Percentiles rank a stretch among this genome's conserved stretches.
Evolutionary conservation across 2,797 vertebrate species (phyloP).

Genomic region (Vespertilio murinus): DNA sequence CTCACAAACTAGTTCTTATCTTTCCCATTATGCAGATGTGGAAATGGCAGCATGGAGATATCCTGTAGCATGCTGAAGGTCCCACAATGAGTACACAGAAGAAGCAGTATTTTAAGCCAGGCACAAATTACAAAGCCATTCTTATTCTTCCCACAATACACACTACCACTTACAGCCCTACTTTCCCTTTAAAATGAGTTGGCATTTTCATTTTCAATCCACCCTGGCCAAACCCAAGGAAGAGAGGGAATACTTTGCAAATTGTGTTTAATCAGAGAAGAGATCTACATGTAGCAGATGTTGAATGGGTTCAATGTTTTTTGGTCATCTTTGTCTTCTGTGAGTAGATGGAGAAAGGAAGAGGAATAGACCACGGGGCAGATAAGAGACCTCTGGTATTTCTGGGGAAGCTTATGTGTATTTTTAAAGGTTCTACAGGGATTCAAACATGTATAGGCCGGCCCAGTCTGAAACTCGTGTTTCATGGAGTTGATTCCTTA

Average conservation of each 20-base stretch:
- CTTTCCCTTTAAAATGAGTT: slow-evolving; percentile 60
- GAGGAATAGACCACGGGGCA: slow-evolving; percentile 76
- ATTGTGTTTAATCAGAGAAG: slow-evolving; percentile 1
- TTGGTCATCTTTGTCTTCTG: neutral
- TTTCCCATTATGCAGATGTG: neutral
- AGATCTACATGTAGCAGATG: neutral
- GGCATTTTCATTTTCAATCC: neutral
- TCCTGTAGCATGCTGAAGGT: neutral
- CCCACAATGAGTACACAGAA: neutral
- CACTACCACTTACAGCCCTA: neutral
- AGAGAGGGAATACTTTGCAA: neutral
- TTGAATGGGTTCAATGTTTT: neutral
- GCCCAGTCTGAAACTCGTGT: slow-evolving; percentile 82
- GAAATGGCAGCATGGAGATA: neutral
- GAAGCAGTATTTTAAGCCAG: neutral
- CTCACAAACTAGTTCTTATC: neutral
- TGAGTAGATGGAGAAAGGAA: neutral
- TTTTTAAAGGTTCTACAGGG: slow-evolving; percentile 89
- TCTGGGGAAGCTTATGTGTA: slow-evolving; percentile 85
- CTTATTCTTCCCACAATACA: neutral
- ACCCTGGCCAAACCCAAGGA: neutral
- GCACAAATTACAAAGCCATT: neutral
- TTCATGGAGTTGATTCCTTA: slow-evolving; percentile 87
- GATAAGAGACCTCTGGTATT: slow-evolving; percentile 85
- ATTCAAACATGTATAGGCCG: slow-evolving; percentile 84